Base-by-base conservation (phyloP, 2,888 invertebrate species). In the Rhagonycha fulva region DNA sequence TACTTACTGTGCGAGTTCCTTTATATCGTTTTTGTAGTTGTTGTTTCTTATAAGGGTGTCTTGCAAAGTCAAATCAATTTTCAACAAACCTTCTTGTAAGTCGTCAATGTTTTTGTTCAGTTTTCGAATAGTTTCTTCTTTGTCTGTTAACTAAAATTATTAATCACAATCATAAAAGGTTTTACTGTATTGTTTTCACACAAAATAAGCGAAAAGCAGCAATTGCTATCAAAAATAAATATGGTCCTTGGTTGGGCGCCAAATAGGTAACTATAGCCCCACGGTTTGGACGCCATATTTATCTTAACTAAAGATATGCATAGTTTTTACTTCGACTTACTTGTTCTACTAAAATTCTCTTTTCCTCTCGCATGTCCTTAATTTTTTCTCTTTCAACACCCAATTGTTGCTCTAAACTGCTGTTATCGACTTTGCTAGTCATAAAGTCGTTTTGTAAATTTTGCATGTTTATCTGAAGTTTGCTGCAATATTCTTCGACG, bases 381-480 rank as follows among this genome's bases (percentile, higher is more conserved):
- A 72, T 71, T 75, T 77, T 77, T 19, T 63, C 30, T 14, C 71
- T 30, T 63, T 77, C 77, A 2, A 47, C 26, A 0, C 14, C 62
- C 28, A 77, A 30, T 14, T 75, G 75, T 10, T 75, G 66, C 28
- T 75, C 77, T 11, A 26, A 28, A 24, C 68, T 71, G 12, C 61
- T 23, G 3, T 68, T 12, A 10, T 77, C 72, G 14, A 28, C 62
- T 14, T 68, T 32, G 28, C 14, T 30, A 2, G 71, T 63, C 62
- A 72, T 68, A 66, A 60, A 70, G 14, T 77, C 77, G 23, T 77
- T 77, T 62, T 24, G 62, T 12, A 62, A 14, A 26, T 75, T 77
- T 70, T 75, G 63, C 1, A 72, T 9, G 5, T 70, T 61, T 7
- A 69, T 9, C 10, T 68, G 63, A 70, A 62, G 10, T 10, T 32